Conservation (phyloP, 2,888 invertebrate genomes). For the Nomada fucata region DNA sequence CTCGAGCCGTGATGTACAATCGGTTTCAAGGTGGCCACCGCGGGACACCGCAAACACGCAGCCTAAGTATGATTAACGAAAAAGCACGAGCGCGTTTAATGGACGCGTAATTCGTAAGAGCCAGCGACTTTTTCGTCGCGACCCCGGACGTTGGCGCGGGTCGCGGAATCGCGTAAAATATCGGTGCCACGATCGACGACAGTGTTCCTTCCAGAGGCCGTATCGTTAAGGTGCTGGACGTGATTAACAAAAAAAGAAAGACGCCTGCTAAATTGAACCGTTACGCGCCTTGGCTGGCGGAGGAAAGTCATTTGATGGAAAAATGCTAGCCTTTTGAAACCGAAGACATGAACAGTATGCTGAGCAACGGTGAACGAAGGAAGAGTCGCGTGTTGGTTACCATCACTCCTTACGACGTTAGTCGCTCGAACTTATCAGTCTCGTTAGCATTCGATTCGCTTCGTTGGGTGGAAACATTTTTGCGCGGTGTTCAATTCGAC, state of each 20-base stretch:
- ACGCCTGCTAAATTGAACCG: slow-evolving; percentile 15
- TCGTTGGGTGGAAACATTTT: background rate
- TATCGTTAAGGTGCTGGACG: slow-evolving; percentile 10
- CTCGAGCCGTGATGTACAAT: slow-evolving; percentile 57
- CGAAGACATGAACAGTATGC: slow-evolving; percentile 64
- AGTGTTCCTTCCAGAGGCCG: background rate
- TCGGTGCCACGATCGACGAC: background rate
- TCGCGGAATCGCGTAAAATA: background rate
- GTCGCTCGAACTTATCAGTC: slow-evolving; percentile 57
- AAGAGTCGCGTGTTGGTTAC: slow-evolving; percentile 74
- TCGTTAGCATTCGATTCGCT: slow-evolving; percentile 3
- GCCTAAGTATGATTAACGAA: slow-evolving; percentile 43
- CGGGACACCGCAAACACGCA: slow-evolving; percentile 51
- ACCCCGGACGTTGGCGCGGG: background rate
- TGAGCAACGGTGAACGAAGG: slow-evolving; percentile 44
- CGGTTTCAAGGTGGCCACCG: slow-evolving; percentile 61
- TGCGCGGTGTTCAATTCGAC: background rate
- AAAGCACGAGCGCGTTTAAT: background rate
- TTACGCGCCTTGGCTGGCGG: background rate
- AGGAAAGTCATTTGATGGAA: slow-evolving; percentile 38
- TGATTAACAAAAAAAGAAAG: slow-evolving; percentile 12
- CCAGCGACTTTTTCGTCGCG: background rate
- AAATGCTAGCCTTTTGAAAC: slow-evolving; percentile 40
- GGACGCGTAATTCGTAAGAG: slow-evolving; percentile 14
- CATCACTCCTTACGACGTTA: slow-evolving; percentile 79